Percentiles rank a stretch among this genome's conserved stretches.
These are phyloP conservation scores for Euzophera pinguis DNA, from an alignment of 2,888 invertebrate species.

Conservation along the genomic window DNA sequence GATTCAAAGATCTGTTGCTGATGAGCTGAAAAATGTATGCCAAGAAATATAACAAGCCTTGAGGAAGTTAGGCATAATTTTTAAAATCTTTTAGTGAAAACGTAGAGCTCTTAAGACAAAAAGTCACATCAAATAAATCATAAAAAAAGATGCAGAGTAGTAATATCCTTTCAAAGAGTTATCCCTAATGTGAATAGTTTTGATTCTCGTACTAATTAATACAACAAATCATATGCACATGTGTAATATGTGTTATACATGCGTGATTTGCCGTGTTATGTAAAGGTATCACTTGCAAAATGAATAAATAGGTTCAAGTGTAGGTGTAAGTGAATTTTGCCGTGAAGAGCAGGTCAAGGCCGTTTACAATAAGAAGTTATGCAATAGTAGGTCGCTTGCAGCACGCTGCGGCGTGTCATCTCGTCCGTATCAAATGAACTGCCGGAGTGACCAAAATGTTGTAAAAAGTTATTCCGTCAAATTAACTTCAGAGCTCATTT, in stretches of 20 bases:
- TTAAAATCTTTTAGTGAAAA: too few relatives aligned
- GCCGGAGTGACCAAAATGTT: slow-evolving; percentile 9
- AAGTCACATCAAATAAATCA: too few relatives aligned
- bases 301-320: slow-evolving; percentile 44
- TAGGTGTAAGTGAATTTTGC: slow-evolving; percentile 54
- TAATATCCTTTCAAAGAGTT: too few relatives aligned
- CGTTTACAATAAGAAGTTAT: slow-evolving; percentile 56
- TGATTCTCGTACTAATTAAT: not conserved
- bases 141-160: too few relatives aligned
- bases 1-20: too few relatives aligned
- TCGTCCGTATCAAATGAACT: slow-evolving; percentile 23
- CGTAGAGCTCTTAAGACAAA: too few relatives aligned
- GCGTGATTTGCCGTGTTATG: slow-evolving; percentile 21
- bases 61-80: too few relatives aligned
- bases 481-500: not conserved
- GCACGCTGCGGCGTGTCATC: slow-evolving; percentile 35
- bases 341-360: slow-evolving; percentile 71
- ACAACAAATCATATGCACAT: slow-evolving; percentile 10
- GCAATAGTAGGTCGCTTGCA: slow-evolving; percentile 48
- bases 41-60: too few relatives aligned
- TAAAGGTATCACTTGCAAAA: slow-evolving; percentile 29
- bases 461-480: not conserved
- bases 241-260: slow-evolving; percentile 3
- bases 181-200: too few relatives aligned
- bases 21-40: too few relatives aligned